Conservation (phyloP, 1,140 invertebrate genomes). For the Meloidogyne hapla region DNA sequence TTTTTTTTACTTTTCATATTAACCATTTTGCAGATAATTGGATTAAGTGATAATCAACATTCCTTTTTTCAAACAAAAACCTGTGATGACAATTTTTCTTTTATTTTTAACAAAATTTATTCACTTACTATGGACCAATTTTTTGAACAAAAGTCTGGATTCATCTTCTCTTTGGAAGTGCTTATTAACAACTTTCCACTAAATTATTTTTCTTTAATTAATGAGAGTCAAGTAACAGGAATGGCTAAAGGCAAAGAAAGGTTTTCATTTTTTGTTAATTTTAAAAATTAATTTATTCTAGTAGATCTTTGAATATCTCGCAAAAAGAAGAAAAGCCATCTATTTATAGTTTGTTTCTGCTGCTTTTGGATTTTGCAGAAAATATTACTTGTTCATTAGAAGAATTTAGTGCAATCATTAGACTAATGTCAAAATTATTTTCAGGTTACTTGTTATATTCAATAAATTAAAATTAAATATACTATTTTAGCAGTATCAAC, state of each 20-base stretch:
- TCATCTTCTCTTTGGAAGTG: not conserved
- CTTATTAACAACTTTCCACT: slow-evolving; percentile 15
- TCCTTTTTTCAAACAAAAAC: not conserved
- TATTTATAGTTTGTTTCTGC: slow-evolving; percentile 3
- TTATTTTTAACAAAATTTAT: not conserved
- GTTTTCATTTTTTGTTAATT: not conserved
- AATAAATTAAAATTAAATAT: not conserved
- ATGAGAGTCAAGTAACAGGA: not conserved
- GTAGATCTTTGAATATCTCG: not conserved
- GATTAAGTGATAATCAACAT: not conserved
- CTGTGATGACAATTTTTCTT: slow-evolving; percentile 7
- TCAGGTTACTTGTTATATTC: slow-evolving; percentile 14
- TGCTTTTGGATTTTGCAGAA: slow-evolving; percentile 32
- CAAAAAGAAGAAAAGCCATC: not conserved
- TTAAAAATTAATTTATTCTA: not conserved
- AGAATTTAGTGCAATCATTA: slow-evolving; percentile 28
- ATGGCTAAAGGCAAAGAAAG: not conserved
- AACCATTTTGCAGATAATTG: not conserved
- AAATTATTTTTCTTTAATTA: not conserved
- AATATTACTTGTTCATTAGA: slow-evolving; percentile 11
- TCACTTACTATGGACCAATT: slow-evolving; percentile 15
- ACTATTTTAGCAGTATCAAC: not conserved
- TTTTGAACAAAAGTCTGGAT: slow-evolving; percentile 12
- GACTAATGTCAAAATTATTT: slow-evolving; percentile 26
- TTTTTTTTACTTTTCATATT: not conserved